Evolutionary conservation across 2,888 invertebrate species (phyloP), one percentile per base, ranked within the genome.

Genomic region (Acronicta psi): DNA sequence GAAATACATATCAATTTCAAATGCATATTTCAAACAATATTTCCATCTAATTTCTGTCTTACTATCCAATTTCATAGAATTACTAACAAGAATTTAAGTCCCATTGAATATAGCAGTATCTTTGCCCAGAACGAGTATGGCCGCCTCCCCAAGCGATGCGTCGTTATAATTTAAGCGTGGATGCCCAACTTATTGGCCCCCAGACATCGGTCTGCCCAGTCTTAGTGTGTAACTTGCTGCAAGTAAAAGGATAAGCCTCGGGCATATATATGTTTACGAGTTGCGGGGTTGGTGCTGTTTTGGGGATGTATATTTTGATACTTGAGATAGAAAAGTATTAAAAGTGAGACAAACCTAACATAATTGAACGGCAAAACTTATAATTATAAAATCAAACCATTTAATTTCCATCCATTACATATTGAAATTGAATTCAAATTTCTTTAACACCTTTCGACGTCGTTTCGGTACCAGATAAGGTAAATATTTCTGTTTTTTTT

Each of bases 141-240:
- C 60, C 60, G 68, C 58, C 52, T 70, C 66, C 73, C 70, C 29
- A 42, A 54, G 56, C 60, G 64, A 43, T 64, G 49, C 46, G 56
- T 49, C 47, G 60, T 76, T 77, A 76, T 73, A 75, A 70, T 74
- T 76, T 69, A 47, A 59, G 69, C 57, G 62, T 36, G 44, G 54
- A 73, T 75, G 53, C 53, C 61, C 73, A 77, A 77, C 63, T 74
- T 77, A 77, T 76, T 76, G 74, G 72, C 70, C 78, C 78, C 77
- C 50, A 77, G 77, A 69, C 76, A 56, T 61, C 57, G 62, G 68
- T 59, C 55, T 43, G 58, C 25, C 58, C 51, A 56, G 67, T 60
- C 70, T 63, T 59, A 65, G 44, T 64, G 46, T 75, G 65, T 60
- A 59, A 68, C 59, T 73, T 62, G 43, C 44, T 29, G 47, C 50